Conservation (phyloP, 2,888 invertebrate genomes). For the Thecophora atra region DNA sequence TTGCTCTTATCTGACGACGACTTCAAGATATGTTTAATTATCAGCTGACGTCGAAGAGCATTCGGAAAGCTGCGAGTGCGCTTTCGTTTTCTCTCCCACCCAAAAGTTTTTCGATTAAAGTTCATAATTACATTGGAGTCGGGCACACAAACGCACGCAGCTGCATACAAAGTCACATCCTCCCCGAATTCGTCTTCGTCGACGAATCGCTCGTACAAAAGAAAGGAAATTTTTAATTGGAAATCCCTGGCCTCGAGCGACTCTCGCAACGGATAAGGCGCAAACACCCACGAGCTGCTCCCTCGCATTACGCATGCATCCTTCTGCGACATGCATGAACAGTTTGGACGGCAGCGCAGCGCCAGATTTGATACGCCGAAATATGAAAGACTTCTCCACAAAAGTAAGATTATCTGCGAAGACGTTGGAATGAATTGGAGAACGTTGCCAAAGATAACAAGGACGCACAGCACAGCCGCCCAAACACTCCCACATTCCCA, state of each 20-base stretch:
- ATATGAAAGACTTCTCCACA: constrained; percentile 41
- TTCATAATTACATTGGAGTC: constrained; percentile 48
- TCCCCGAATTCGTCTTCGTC: constrained; percentile 1
- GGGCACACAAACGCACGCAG: not conserved
- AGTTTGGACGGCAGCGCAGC: constrained; percentile 1
- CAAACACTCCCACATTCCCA: not conserved
- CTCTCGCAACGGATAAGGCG: not conserved
- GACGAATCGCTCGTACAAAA: constrained; percentile 30
- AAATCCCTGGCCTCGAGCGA: constrained; percentile 45
- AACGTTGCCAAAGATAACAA: constrained; percentile 28
- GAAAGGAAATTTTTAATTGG: constrained; percentile 46
- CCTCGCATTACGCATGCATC: constrained; percentile 2
- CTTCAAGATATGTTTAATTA: constrained; percentile 30
- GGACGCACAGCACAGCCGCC: not conserved
- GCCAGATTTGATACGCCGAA: constrained; percentile 20
- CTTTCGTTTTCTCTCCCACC: not conserved
- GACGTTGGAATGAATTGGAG: constrained; percentile 15
- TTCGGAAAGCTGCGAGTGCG: not conserved
- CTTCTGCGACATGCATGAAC: constrained; percentile 23
- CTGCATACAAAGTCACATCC: not conserved
- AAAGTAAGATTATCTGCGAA: constrained; percentile 31
- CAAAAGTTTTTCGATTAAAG: constrained; percentile 51
- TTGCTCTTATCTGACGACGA: constrained; percentile 3
- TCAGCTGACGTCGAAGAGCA: constrained; percentile 18
- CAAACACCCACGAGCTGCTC: not conserved